Conservation (phyloP, 2,113 vertebrate species). For the Clinocottus analis region DNA sequence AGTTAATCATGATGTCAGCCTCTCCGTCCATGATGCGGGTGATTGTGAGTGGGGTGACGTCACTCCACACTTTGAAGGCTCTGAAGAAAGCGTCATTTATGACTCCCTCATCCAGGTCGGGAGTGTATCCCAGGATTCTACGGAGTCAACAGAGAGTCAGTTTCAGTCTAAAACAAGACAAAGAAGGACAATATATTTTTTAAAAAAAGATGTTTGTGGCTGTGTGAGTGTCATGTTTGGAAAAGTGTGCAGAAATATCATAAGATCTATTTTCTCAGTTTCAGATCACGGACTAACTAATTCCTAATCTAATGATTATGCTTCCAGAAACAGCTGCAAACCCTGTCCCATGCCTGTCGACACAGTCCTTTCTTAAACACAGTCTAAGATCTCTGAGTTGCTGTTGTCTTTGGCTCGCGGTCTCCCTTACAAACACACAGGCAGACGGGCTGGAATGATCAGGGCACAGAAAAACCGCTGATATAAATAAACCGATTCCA, state of each 20-base stretch:
- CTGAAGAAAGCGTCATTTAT: constrained; percentile 95
- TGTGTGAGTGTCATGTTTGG: not conserved
- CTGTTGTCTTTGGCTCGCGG: constrained; percentile 58
- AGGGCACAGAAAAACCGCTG: constrained; percentile 42
- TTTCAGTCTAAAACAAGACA: not conserved
- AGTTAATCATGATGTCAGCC: constrained; percentile 99
- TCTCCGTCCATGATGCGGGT: constrained; percentile 92
- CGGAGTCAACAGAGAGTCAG: constrained; percentile 17
- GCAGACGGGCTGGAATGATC: constrained; percentile 49
- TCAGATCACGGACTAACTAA: constrained; percentile 15
- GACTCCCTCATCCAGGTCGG: constrained; percentile 93
- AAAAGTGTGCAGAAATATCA: not conserved
- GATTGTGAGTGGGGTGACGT: constrained; percentile 92
- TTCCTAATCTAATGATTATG: constrained; percentile 59
- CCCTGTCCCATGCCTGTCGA: constrained; percentile 24
- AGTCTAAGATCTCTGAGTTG: constrained; percentile 40
- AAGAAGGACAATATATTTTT: no score
- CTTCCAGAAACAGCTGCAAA: constrained; percentile 44
- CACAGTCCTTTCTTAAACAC: constrained; percentile 18
- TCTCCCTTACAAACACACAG: constrained; percentile 33
- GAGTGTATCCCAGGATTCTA: constrained; percentile 94
- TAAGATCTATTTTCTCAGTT: not conserved
- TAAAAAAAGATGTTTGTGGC: not conserved
- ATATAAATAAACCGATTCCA: constrained; percentile 61
- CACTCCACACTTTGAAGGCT: constrained; percentile 97